Base-by-base conservation (phyloP, 2,113 vertebrate genomes). In the Porphyrio hochstetteri region DNA sequence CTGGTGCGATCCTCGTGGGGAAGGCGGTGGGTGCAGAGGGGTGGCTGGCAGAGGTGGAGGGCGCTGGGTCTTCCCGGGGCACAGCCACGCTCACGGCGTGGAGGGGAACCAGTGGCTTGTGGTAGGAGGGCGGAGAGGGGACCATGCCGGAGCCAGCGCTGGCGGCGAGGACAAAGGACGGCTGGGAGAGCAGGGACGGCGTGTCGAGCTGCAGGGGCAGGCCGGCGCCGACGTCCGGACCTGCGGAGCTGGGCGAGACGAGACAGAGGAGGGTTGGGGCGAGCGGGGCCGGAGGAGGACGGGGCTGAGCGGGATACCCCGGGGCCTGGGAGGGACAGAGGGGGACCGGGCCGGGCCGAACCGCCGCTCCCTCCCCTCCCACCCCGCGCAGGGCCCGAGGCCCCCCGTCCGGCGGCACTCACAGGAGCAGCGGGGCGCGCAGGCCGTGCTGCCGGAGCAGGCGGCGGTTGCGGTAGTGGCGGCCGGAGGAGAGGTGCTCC, bases 401-500 rank as follows among this genome's bases (percentile, higher is more conserved):
- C 59, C 23, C 48, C 12, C 35, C 35, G 48, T 9, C 25, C 53
- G 48, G 31, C 7, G 35, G 53, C 38, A 33, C 97, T 97, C 86
- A 97, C 97, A 71, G 38, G 33, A 95, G 82, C 31, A 94, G 44
- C 3, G 80, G 93, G 33, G 91, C 67, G 35, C 89, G 85, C 42
- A 74, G 92, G 67, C 90, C 84, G 61, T 90, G 94, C 68, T 95
- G 90, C 44, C 96, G 95, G 25, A 93, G 88, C 18, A 95, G 76
- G 38, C 94, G 91, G 70, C 93, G 91, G 85, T 96, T 95, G 64
- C 94, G 90, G 71, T 96, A 93, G 89, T 96, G 96, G 36, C 94
- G 89, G 74, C 94, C 94, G 12, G 92, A 95, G 42, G 91, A 96
- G 93, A 97, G 91, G 25, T 95, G 97, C 91, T 96, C 97, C 12